phyloP scores from a whole-genome alignment of 2,888 invertebrate genomes.

The Hemicrepidius hirtus region DNA sequence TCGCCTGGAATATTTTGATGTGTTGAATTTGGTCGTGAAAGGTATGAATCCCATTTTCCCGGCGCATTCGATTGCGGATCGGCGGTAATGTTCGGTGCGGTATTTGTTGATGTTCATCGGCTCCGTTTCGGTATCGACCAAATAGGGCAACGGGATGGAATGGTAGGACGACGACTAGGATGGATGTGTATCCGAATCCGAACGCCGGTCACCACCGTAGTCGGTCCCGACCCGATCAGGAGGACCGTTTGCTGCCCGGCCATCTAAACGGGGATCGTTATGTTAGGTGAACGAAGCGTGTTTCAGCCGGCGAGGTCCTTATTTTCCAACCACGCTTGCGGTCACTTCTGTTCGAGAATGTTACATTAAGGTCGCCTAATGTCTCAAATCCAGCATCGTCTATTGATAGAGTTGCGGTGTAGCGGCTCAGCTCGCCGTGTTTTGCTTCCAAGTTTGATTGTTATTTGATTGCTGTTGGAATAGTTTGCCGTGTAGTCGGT shows the following conservation, averaged over 20 bases:
- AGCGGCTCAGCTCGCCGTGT: slow-evolving; percentile 50
- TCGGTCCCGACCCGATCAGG: slow-evolving; percentile 10
- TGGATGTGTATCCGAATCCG: slow-evolving; percentile 22
- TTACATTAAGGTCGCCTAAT: slow-evolving; percentile 54
- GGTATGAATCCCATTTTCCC: slow-evolving; percentile 53
- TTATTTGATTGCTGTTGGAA: slow-evolving; percentile 63
- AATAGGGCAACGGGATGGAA: slow-evolving; percentile 10
- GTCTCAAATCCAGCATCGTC: slow-evolving; percentile 56
- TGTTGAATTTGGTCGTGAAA: slow-evolving; percentile 51
- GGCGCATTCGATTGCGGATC: slow-evolving; percentile 42
- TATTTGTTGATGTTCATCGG: slow-evolving; percentile 46
- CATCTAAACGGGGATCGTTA: slow-evolving; percentile 32
- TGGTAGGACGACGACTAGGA: slow-evolving; percentile 14
- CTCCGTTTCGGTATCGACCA: slow-evolving; percentile 45
- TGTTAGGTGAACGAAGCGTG: slow-evolving; percentile 42
- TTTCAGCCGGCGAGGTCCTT: slow-evolving; percentile 31
- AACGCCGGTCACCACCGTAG: slow-evolving; percentile 7
- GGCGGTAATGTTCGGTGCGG: slow-evolving; percentile 45
- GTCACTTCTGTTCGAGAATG: slow-evolving; percentile 53
- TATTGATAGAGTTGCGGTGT: slow-evolving; percentile 55
- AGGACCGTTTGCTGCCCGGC: slow-evolving; percentile 22
- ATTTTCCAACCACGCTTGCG: slow-evolving; percentile 44
- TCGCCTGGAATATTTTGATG: slow-evolving; percentile 55
- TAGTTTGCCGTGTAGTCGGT: slow-evolving; percentile 55
- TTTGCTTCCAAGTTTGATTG: slow-evolving; percentile 60